These are phyloP conservation scores for Paradoxurus hermaphroditus DNA, from an alignment of 2,113 vertebrate genomes.

Conservation along the genomic window DNA sequence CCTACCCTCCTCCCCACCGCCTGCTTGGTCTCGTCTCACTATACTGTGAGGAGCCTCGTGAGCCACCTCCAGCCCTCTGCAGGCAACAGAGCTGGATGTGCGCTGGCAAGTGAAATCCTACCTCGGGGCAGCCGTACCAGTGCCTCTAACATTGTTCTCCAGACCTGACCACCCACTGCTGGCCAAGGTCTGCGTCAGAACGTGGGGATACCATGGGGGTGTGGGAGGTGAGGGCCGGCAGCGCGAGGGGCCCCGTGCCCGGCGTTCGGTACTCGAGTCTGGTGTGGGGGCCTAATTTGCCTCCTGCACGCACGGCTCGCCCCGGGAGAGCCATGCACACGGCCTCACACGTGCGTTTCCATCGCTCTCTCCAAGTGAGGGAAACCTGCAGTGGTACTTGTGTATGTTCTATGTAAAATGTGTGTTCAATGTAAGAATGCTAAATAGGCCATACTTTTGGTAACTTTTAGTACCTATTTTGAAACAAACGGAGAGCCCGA, in stretches of 20 bases:
- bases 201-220: neutral
- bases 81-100: neutral
- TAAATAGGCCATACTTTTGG: neutral
- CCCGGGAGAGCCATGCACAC: neutral
- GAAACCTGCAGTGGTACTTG: neutral
- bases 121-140: neutral
- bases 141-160: neutral
- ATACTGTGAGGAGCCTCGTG: neutral
- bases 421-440: neutral
- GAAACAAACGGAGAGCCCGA: neutral
- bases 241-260: neutral
- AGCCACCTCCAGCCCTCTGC: neutral
- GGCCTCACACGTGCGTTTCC: neutral
- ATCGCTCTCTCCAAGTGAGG: neutral
- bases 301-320: neutral
- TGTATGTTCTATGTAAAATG: neutral
- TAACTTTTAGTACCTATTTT: neutral
- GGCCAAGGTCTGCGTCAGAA: neutral
- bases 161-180: neutral
- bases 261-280: neutral
- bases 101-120: neutral
- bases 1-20: neutral
- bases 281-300: neutral
- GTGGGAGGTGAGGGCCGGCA: fast-evolving
- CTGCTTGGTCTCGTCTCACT: neutral